Evolutionary conservation across 2,113 vertebrate genomes (phyloP).

Genomic region (Myiagra hebetior): DNA sequence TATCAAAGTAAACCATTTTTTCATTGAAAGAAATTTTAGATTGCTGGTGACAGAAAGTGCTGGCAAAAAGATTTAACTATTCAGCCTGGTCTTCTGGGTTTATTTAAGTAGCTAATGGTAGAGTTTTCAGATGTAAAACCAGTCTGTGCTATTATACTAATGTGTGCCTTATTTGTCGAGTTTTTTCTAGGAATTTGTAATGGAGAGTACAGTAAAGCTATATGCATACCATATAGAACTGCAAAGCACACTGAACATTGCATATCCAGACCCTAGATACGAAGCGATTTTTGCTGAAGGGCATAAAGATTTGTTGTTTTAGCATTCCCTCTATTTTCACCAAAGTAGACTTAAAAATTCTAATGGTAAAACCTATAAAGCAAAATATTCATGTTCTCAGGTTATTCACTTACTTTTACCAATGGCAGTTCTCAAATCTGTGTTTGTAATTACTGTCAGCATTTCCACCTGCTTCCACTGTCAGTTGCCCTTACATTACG

Average conservation of each 20-base stretch:
- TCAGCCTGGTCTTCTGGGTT: neutral
- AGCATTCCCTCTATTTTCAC: neutral
- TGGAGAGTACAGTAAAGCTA: neutral
- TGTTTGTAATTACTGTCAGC: conserved; percentile 61
- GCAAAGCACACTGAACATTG: neutral
- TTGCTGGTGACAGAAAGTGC: neutral
- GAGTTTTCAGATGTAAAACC: neutral
- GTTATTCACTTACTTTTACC: neutral
- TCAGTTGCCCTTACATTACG: conserved; percentile 55
- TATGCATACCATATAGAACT: neutral
- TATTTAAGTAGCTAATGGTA: neutral
- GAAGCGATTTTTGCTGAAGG: neutral
- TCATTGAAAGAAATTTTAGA: neutral
- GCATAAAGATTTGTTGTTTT: neutral
- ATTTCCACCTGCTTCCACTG: conserved; percentile 64
- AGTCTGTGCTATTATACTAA: neutral
- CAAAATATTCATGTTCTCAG: neutral
- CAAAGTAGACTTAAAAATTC: neutral
- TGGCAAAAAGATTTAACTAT: neutral
- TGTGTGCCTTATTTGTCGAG: neutral
- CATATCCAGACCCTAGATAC: neutral
- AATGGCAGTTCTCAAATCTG: neutral
- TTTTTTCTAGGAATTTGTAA: neutral
- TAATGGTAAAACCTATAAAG: neutral
- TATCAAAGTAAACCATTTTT: neutral